Evolutionary conservation across 2,113 vertebrate genomes (phyloP), one percentile per base, ranked within the genome.

Genomic region (Atrichornis clamosus): DNA sequence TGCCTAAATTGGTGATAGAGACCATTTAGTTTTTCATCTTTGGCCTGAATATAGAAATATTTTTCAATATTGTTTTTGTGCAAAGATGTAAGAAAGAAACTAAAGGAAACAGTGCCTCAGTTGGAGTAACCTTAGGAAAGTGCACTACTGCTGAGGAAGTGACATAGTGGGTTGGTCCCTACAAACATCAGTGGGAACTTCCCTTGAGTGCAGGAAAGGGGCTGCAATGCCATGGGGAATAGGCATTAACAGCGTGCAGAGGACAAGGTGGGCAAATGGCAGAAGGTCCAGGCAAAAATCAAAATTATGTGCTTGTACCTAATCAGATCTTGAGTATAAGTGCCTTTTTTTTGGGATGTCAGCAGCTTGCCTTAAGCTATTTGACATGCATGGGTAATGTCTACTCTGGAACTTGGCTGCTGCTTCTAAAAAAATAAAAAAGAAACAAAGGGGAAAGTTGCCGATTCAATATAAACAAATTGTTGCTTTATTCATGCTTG

Each of bases 301-400:
- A 55, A 30, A 92, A 50, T 46, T 0, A 55, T 60, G 14, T n/a
- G 10, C n/a, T 64, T 47, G 8, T 75, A 33, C 3, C 23, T 75
- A 37, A 13, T n/a, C 10, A n/a, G 39, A 46, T 55, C 18, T 46
- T 75, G 24, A 69, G 15, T 59, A 21, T 62, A 74, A 44, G 3
- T 64, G 18, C 6, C 7, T 46, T 55, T 80, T 56, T 58, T 4
- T 50, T n/a, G 21, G 8, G 11, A n/a, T 3, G 0, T 28, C 32
- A 59, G 10, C 19, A 59, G 15, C 35, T 69, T 74, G 15, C 55
- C 24, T 87, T 30, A 16, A 77, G 22, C 33, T 37, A 10, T 60
- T 49, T 41, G 35, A 1, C 10, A 9, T 23, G 0, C 1, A 6
- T 20, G 46, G 24, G 11, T 56, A 62, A 33, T n/a, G 42, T 41